Base-by-base conservation (phyloP, 37 sponge, comb jelly and placozoan species). In the Aplysina aerophoba region DNA sequence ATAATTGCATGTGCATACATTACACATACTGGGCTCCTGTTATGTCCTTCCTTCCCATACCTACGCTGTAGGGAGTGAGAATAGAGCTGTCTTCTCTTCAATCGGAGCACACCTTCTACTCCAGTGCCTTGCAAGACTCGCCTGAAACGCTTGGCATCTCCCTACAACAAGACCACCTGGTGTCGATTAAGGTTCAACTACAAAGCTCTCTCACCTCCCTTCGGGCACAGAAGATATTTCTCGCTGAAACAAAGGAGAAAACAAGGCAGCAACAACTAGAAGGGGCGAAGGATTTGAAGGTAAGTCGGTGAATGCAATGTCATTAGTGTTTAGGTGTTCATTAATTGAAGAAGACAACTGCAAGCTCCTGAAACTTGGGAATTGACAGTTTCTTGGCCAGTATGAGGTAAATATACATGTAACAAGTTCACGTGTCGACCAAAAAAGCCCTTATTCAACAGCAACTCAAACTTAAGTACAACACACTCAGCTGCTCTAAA, bases 181-280 rank as follows among this genome's bases (percentile, higher is more conserved):
- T 50, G 44, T 21, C 33, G 21, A 75, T 75, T 54, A 75, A 40
- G 53, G 39, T 54, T 41, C 78, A 75, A 53, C 78, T 75, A 24
- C 41, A 75, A 53, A 50, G 24, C 44, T 75, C 78, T n/a, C 78
- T 75, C 54, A 75, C 78, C 21, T 75, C 78, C 3, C 78, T 75
- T 0, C 39, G 78, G 37, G 78, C 78, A 40, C 78, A 75, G 78
- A 75, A 40, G 78, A 75, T 36, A 50, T 75, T 75, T 8, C 40
- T 75, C 24, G 38, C 50, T 19, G 78, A 75, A 6, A 44, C 40
- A 1, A 36, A 40, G 0, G 78, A 19, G 14, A 75, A 75, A 11
- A 75, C 78, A 50, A 5, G 38, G 11, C 21, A 25, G 25, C 78
- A 75, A 22, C 44, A 75, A 36, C 14, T 4, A 1, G 78, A 75